Conservation (phyloP, 2,797 vertebrate species). For the Trachurus trachurus region DNA sequence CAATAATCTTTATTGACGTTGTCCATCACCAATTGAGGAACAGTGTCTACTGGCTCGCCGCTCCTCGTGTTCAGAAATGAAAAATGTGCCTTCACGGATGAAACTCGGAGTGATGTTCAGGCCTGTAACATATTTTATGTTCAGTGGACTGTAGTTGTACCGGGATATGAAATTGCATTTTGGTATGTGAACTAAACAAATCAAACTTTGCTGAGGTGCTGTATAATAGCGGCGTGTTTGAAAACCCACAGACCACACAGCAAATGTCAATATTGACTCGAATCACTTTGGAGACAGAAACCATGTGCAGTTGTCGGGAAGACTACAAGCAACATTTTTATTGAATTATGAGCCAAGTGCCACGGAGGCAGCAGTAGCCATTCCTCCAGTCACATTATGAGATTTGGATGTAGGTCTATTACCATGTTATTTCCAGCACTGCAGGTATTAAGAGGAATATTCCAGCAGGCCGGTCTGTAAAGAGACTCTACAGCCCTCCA, state of each 20-base stretch:
- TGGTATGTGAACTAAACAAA: constrained; percentile 19
- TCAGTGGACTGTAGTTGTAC: not conserved
- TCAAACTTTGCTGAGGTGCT: constrained; percentile 31
- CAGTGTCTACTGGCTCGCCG: constrained; percentile 1
- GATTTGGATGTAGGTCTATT: constrained; percentile 16
- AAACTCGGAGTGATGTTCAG: constrained; percentile 12
- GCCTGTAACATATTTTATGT: constrained; percentile 16
- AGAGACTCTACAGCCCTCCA: not conserved
- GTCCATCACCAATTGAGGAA: constrained; percentile 42
- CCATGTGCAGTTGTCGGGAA: constrained; percentile 18
- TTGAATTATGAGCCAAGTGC: constrained; percentile 35
- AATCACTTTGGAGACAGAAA: constrained; percentile 20
- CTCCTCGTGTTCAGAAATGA: constrained; percentile 23
- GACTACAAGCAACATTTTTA: constrained; percentile 24
- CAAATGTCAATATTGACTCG: constrained; percentile 42
- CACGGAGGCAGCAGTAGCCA: constrained; percentile 19
- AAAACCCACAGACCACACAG: constrained; percentile 18
- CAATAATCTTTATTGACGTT: constrained; percentile 42
- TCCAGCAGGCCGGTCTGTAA: not conserved
- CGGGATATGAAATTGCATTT: not conserved
- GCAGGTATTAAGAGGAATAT: constrained; percentile 6
- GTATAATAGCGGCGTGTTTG: not conserved
- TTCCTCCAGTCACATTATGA: constrained; percentile 23
- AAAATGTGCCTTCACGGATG: constrained; percentile 31
- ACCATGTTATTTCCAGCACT: constrained; percentile 13